phyloP scores from a whole-genome alignment of 2,888 invertebrate genomes.

The Crocallis elinguaria region DNA sequence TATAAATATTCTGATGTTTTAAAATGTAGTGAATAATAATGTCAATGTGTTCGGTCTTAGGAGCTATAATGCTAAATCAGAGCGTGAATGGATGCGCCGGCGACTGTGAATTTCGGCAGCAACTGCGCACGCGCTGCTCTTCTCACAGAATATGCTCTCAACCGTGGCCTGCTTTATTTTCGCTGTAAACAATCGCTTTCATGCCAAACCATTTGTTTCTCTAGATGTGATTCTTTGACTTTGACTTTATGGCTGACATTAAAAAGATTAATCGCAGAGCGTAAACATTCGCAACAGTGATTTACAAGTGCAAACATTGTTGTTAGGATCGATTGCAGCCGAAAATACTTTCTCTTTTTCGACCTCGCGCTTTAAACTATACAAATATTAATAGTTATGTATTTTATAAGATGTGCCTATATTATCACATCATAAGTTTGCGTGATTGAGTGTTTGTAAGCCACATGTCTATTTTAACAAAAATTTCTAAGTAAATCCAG shows the following conservation, averaged over 20 bases:
- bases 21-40: conserved; percentile 7
- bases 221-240: conserved; percentile 6
- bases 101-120: conserved; percentile 60
- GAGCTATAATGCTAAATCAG: conserved; percentile 48
- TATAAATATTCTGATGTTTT: conserved; percentile 27
- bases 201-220: conserved; percentile 26
- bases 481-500: not conserved
- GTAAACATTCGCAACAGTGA: conserved; percentile 5
- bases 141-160: conserved; percentile 46
- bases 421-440: too few relatives aligned
- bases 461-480: not conserved
- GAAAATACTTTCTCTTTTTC: conserved; percentile 3
- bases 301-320: conserved; percentile 17
- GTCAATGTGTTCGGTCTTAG: conserved; percentile 22
- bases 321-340: conserved; percentile 7
- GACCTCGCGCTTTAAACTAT: not conserved
- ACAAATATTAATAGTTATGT: not conserved
- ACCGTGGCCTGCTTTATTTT: conserved; percentile 43
- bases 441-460: not conserved
- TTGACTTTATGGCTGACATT: conserved; percentile 22
- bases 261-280: conserved; percentile 22
- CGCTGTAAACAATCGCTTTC: conserved; percentile 21
- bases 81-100: conserved; percentile 40
- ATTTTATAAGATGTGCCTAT: too few relatives aligned
- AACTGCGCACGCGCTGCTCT: conserved; percentile 45